phyloP scores from a whole-genome alignment of 2,888 invertebrate genomes.

The Koerneria pararmatus region DNA sequence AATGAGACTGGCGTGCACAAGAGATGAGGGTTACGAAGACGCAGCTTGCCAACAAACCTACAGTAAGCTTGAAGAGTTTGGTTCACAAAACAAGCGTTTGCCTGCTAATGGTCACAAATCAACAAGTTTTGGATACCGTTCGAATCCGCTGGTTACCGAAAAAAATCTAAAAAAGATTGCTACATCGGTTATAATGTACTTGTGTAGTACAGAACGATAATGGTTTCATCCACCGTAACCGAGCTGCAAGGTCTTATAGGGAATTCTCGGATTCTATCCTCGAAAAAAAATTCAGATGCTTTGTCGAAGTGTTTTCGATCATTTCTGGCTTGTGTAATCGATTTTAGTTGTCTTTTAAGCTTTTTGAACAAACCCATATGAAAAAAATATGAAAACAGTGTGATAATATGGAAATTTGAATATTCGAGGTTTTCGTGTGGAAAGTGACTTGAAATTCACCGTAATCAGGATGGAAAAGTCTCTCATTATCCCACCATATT shows the following conservation, averaged over 20 bases:
- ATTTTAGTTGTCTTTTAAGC: background rate
- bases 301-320: too few relatives aligned
- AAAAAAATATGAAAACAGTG: background rate
- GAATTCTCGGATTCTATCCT: background rate
- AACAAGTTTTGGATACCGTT: conserved; percentile 5
- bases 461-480: too few relatives aligned
- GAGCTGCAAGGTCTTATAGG: conserved; percentile 21
- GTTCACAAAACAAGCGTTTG: background rate
- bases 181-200: too few relatives aligned
- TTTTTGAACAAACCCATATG: background rate
- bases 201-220: too few relatives aligned
- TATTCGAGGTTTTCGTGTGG: too few relatives aligned
- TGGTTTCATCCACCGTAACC: background rate
- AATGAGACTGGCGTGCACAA: too few relatives aligned
- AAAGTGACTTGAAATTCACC: too few relatives aligned
- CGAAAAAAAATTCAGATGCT: background rate
- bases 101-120: background rate
- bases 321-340: background rate
- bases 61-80: conserved; percentile 18
- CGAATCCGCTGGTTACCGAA: background rate
- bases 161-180: too few relatives aligned
- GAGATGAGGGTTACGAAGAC: too few relatives aligned
- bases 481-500: too few relatives aligned
- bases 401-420: background rate
- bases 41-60: conserved; percentile 13